Evolutionary conservation across 2,113 vertebrate genomes (phyloP).

Genomic region (Cottus gobio): DNA sequence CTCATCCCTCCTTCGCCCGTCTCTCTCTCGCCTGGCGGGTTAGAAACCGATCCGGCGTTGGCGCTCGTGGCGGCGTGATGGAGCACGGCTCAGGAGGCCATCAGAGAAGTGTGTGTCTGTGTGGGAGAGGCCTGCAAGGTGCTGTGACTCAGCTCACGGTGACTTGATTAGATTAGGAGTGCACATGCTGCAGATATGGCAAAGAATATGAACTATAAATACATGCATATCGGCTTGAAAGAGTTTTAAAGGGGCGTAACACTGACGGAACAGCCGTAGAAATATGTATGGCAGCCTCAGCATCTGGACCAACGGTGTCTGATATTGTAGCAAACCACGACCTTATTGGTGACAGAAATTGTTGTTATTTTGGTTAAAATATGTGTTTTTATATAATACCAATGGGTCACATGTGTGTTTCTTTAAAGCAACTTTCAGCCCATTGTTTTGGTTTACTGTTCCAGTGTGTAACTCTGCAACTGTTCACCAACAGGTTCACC

Average conservation of each 20-base stretch:
- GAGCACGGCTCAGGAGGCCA: conserved; percentile 7
- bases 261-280: neutral
- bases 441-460: neutral
- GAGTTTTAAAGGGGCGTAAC: neutral
- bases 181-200: too few species aligned
- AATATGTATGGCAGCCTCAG: neutral
- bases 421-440: neutral
- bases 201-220: too few species aligned
- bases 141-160: conserved; percentile 45
- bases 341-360: neutral
- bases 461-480: too few species aligned
- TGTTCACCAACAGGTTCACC: neutral
- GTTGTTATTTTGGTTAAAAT: neutral
- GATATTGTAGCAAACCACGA: neutral
- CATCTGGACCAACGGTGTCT: neutral
- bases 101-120: conserved; percentile 35
- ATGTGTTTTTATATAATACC: neutral
- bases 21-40: conserved; percentile 2
- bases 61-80: conserved; percentile 25
- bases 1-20: neutral
- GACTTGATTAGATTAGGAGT: conserved; percentile 54
- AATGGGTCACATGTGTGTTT: neutral
- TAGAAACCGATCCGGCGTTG: neutral
- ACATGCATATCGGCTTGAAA: conserved; percentile 12
- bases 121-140: conserved; percentile 47